Evolutionary conservation across 2,113 vertebrate species (phyloP).

Genomic region (Calyptommatus sinebrachiatus): DNA sequence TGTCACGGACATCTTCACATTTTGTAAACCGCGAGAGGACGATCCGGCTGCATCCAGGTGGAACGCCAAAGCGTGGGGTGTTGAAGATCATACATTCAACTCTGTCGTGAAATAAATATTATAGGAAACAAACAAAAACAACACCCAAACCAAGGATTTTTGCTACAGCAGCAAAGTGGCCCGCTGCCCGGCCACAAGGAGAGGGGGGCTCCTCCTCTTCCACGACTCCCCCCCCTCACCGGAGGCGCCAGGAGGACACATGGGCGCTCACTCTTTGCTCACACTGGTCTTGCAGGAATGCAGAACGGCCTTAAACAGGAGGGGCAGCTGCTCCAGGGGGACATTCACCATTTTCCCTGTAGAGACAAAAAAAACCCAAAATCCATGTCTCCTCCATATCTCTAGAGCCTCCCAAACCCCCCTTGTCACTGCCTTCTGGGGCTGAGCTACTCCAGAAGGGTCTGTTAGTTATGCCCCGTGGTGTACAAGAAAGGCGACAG

Average conservation of each 20-base stretch:
- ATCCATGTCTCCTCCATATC: slow-evolving; percentile 40
- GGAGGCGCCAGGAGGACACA: slow-evolving; percentile 62
- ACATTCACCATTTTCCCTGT: slow-evolving; percentile 97
- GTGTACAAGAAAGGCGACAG: too few relatives aligned
- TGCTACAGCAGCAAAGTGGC: slow-evolving; percentile 80
- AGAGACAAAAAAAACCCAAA: slow-evolving; percentile 22
- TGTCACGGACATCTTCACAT: slow-evolving; percentile 91
- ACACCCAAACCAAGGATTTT: slow-evolving; percentile 83
- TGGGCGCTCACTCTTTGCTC: slow-evolving; percentile 80
- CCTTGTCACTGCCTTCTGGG: neutral
- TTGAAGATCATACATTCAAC: slow-evolving; percentile 99
- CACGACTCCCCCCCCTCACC: slow-evolving; percentile 51
- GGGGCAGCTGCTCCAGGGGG: slow-evolving; percentile 95
- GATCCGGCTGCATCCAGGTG: slow-evolving; percentile 91
- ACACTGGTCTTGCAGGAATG: slow-evolving; percentile 95
- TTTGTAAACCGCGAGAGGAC: slow-evolving; percentile 93
- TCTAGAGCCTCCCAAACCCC: neutral
- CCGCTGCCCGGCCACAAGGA: slow-evolving; percentile 39
- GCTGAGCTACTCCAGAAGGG: neutral
- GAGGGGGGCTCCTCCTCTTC: slow-evolving; percentile 48
- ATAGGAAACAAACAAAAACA: slow-evolving; percentile 83
- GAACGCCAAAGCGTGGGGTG: slow-evolving; percentile 90
- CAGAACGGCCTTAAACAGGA: slow-evolving; percentile 98
- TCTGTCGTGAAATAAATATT: slow-evolving; percentile 99
- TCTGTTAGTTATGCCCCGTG: neutral